phyloP scores from a whole-genome alignment of 2,113 vertebrate species.

The Holacanthus passer region DNA sequence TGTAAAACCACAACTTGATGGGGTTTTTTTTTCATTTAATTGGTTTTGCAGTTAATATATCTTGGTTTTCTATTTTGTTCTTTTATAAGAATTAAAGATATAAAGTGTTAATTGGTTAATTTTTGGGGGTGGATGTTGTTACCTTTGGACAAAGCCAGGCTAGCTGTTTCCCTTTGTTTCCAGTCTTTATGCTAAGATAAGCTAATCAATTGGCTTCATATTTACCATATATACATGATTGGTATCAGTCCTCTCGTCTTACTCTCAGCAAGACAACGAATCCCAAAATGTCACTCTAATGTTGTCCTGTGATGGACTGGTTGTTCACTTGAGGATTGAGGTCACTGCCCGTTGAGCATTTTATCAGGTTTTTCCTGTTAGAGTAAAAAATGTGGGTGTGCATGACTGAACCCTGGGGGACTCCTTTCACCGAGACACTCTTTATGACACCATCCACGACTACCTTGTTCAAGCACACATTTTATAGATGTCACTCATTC shows the following conservation, averaged over 20 bases:
- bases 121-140: not conserved
- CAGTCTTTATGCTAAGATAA: not conserved
- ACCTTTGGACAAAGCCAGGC: not conserved
- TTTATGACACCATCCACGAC: conserved; percentile 60
- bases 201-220: not conserved
- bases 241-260: not conserved
- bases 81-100: not conserved
- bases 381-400: conserved; percentile 29
- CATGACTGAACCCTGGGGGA: conserved; percentile 31
- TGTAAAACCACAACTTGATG: not conserved
- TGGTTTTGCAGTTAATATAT: too few species aligned
- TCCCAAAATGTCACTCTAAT: not conserved
- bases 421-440: conserved; percentile 36
- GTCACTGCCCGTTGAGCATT: conserved; percentile 15
- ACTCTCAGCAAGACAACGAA: not conserved
- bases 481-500: conserved; percentile 63
- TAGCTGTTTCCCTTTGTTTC: not conserved
- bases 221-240: not conserved
- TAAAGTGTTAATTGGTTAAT: not conserved
- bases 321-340: not conserved
- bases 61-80: not conserved
- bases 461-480: conserved; percentile 59
- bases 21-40: too few species aligned
- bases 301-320: not conserved
- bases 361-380: conserved; percentile 37